Base-by-base conservation (phyloP, 2,888 invertebrate genomes). In the Fabriciana adippe region DNA sequence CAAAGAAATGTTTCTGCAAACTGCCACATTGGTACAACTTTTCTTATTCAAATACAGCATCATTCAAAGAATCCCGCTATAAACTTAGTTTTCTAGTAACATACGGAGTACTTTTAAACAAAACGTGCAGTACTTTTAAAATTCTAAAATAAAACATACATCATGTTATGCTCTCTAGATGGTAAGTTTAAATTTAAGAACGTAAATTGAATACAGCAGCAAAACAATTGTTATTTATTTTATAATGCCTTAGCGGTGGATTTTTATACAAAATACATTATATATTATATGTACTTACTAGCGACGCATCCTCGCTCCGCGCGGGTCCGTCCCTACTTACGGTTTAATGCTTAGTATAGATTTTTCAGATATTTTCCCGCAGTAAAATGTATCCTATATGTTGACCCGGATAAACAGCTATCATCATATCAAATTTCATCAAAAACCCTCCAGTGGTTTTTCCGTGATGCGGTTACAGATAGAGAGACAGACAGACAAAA, bases 21-120 rank as follows among this genome's bases (percentile, higher is more conserved):
- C 67, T 70, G 67, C 64, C 61, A 70, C 64, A 61, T 64, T 60
- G 55, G 45, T 55, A 47, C 61, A 64, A 67, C 61, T 70, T 67
- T 59, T 59, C 60, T 64, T 62, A 67, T 67, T 65, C 70, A 70
- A 70, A 67, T 68, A 62, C 67, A 64, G 57, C 64, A 65, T 68
- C 57, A 67, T 68, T 70, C 64, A 41, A 57, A 65, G 61, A 67
- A 64, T 61, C 57, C 61, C 41, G 51, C 59, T 65, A 62, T 57
- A 70, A 70, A 70, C 67, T 70, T 57, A 61, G 67, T 70, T 70
- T 45, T 64, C 55, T 57, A 67, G 64, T 64, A 67, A 51, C 61
- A 51, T 53, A 54, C 26, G 59, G 54, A 54, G 26, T 53, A 53
- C 65, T 65, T 65, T 57, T 53, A 59, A 65, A 66, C 21, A 59